Base-by-base conservation (phyloP, 2,797 vertebrate species). In the Eremophila alpestris region DNA sequence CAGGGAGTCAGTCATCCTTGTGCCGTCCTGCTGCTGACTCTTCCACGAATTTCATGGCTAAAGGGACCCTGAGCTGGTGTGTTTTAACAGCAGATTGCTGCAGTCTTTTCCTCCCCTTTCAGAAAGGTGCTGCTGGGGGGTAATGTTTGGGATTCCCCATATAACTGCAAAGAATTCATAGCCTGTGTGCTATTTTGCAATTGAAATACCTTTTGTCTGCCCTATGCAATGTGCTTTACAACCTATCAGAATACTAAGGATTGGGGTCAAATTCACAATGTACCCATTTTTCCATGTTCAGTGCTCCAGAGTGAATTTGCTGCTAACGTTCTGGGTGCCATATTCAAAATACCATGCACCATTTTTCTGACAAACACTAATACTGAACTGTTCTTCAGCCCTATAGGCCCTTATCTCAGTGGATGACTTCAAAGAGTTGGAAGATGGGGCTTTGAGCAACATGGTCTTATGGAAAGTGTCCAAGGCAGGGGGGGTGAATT, bases 251-350 rank as follows among this genome's bases (percentile, higher is more conserved):
- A 67, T 34, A n/a, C 7, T 27, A 34, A 27, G 26, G n/a, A 52
- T 15, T 70, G n/a, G 30, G 10, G 5, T 40, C 59, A 64, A 59
- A 68, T 12, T 36, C 55, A 22, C 45, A 36, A 16, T 2, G 15
- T 56, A 21, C 7, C 2, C 0, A 10, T 73, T 69, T 49, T 41
- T 5, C 23, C 27, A 16, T 1, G 1, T 29, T 38, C 38, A 23
- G 26, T 49, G 21, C n/a, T 77, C 34, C 51, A 32, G 9, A 7
- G 19, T 19, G n/a, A 60, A 62, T 58, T 73, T 51, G 34, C 45
- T 64, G 43, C 26, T 41, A 13, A 54, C 0, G 1, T 30, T 59
- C 23, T 14, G 41, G 26, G 38, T 65, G 64, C 40, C 24, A 2
- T 13, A 49, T 76, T 24, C 38, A 40, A 38, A 52, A 21, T 13